Evolutionary conservation across 2,797 vertebrate species (phyloP), one percentile per base, ranked within the genome.

Genomic region (Sciurus carolinensis): DNA sequence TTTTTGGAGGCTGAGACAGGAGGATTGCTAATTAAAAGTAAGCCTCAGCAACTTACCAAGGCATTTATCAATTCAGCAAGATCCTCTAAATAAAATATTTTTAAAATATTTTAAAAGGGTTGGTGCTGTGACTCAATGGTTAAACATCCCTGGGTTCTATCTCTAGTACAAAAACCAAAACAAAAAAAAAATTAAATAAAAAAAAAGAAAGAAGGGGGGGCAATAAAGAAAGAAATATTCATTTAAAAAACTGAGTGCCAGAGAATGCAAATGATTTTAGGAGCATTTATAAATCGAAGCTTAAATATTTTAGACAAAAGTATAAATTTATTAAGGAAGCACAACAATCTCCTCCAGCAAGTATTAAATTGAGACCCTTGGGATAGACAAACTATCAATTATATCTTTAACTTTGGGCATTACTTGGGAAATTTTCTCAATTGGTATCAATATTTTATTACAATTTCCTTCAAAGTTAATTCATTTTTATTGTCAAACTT

Each of bases 381-480:
- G 39, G 75, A 91, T 66, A 18, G n/a, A 73, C 84, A 94, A 94
- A 64, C 4, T 83, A 26, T 73, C 82, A 88, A 93, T 91, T 72
- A 52, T n/a, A 64, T 94, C 17, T 91, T 94, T 93, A 71, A 57
- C 86, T 94, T 87, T 96, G 36, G 86, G 79, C 89, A 91, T 82
- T 86, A 54, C 87, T 72, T 75, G 57, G 36, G 7, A 95, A 94
- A 13, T 47, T 47, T 87, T 69, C 42, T 91, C 88, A 62, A 44
- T 54, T 86, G 9, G 11, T 89, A 87, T 97, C 64, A 96, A 91
- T 97, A 96, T 95, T 97, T 97, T 83, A 97, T 94, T 72, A 3
- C 33, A 86, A 67, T 30, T 83, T n/a, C 52, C 52, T 47, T 88
- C 89, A 79, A 91, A 92, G 1, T 11, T 52, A 72, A 8, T 57